Evolutionary conservation across 2,113 vertebrate genomes (phyloP).

Genomic region (Rattus norvegicus): DNA sequence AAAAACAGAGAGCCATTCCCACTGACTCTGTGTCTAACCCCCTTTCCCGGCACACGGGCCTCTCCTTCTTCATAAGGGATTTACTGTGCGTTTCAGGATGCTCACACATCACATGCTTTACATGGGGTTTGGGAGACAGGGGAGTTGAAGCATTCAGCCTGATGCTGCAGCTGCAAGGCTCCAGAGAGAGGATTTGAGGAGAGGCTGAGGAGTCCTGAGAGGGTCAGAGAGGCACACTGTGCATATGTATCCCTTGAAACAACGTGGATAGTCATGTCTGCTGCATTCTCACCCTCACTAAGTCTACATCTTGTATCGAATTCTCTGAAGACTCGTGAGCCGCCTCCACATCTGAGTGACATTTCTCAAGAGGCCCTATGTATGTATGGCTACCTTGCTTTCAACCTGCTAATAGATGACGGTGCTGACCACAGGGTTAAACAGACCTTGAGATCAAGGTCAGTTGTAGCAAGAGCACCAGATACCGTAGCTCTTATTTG

Average conservation of each 20-base stretch:
- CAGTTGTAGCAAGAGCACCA: background rate
- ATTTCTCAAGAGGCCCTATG: background rate
- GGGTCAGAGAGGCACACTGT: background rate
- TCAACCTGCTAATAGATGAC: background rate
- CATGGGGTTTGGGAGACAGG: background rate
- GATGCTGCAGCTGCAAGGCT: background rate
- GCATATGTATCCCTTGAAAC: background rate
- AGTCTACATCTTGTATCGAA: background rate
- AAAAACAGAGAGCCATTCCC: background rate
- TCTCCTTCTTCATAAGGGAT: background rate
- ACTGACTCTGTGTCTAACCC: too few species aligned
- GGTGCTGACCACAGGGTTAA: background rate
- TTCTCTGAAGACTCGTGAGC: background rate
- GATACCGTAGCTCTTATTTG: background rate
- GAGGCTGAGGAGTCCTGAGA: background rate
- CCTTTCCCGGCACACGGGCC: background rate
- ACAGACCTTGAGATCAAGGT: background rate
- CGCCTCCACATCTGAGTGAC: background rate
- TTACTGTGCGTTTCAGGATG: background rate
- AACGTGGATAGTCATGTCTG: background rate
- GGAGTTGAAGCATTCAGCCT: background rate
- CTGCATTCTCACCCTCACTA: background rate
- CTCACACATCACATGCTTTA: background rate
- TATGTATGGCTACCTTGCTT: background rate
- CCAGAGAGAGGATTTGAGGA: background rate